Conservation (phyloP, 2,797 vertebrate genomes). For the Rhynchotus rufescens region DNA sequence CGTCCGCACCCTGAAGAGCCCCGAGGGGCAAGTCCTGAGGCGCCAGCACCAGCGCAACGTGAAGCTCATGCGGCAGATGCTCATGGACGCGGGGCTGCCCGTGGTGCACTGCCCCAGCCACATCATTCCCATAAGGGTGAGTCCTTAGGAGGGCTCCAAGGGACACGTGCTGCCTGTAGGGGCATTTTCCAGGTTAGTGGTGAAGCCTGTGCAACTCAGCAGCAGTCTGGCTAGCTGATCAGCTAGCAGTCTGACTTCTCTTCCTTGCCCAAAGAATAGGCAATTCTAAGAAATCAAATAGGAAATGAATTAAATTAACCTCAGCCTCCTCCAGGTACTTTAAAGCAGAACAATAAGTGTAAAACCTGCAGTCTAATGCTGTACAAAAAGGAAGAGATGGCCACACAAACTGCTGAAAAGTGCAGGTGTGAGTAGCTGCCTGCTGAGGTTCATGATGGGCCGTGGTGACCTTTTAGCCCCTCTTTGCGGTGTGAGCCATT, state of each 20-base stretch:
- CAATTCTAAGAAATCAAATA: too few relatives aligned
- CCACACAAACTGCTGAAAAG: not conserved
- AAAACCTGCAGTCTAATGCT: not conserved
- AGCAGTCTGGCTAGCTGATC: not conserved
- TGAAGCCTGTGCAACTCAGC: fast-evolving
- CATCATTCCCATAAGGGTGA: constrained; percentile 95
- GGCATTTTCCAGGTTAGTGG: fast-evolving
- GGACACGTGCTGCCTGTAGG: fast-evolving
- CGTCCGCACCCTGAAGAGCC: constrained; percentile 87
- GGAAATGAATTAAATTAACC: not conserved
- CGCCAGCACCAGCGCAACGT: constrained; percentile 96
- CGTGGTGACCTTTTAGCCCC: not conserved
- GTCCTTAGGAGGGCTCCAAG: fast-evolving
- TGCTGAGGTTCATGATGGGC: not conserved
- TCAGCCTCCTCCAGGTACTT: not conserved
- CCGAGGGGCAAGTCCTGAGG: constrained; percentile 87
- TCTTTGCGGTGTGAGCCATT: not conserved
- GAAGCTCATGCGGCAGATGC: constrained; percentile 94
- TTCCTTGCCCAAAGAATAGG: not conserved
- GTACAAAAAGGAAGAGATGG: not conserved
- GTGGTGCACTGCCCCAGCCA: constrained; percentile 97
- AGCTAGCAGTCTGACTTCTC: not conserved
- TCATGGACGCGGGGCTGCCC: constrained; percentile 95
- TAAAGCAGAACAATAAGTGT: not conserved
- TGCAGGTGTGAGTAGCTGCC: not conserved